Conservation (phyloP, 1,140 invertebrate genomes). For the Drosophila obscura region DNA sequence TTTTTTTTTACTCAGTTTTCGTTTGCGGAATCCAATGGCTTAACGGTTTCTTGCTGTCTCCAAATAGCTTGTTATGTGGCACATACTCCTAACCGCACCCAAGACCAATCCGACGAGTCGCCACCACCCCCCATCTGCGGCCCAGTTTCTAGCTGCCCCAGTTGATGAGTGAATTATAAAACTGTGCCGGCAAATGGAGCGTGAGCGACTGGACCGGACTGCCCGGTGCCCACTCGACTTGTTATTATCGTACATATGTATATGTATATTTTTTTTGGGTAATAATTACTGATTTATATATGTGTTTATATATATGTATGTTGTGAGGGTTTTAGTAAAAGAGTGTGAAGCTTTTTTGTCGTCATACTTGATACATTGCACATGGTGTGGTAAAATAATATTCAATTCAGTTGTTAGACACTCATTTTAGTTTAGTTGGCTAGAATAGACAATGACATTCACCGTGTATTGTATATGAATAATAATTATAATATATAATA, state of each 20-base stretch:
- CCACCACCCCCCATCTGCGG: slow-evolving; percentile 8
- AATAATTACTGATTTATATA: slow-evolving; percentile 11
- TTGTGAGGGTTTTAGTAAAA: slow-evolving; percentile 27
- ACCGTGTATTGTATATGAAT: slow-evolving; percentile 51
- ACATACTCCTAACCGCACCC: slow-evolving; percentile 52
- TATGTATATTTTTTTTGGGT: too few species aligned
- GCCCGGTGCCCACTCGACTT: slow-evolving; percentile 1
- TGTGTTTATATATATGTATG: slow-evolving; percentile 3
- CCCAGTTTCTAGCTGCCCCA: slow-evolving; percentile 46
- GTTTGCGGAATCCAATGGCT: slow-evolving; percentile 7
- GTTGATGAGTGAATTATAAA: slow-evolving; percentile 22
- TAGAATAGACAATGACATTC: slow-evolving; percentile 48
- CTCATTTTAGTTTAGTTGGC: slow-evolving; percentile 28
- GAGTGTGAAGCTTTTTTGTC: slow-evolving; percentile 24
- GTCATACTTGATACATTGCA: slow-evolving; percentile 48
- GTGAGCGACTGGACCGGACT: background rate
- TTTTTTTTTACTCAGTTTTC: slow-evolving; percentile 17
- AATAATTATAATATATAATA: slow-evolving; percentile 36
- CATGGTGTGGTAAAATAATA: slow-evolving; percentile 78
- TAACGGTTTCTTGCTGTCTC: slow-evolving; percentile 1
- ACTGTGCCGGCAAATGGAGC: background rate
- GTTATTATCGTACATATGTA: too few species aligned
- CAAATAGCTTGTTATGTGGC: slow-evolving; percentile 45
- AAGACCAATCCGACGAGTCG: slow-evolving; percentile 9
- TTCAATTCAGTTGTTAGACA: slow-evolving; percentile 40